A percentile compares a stretch with the other conserved stretches of the same genome.
These are phyloP conservation scores for Bombycilla garrulus DNA, from an alignment of 2,113 vertebrate genomes.

Conservation along the genomic window DNA sequence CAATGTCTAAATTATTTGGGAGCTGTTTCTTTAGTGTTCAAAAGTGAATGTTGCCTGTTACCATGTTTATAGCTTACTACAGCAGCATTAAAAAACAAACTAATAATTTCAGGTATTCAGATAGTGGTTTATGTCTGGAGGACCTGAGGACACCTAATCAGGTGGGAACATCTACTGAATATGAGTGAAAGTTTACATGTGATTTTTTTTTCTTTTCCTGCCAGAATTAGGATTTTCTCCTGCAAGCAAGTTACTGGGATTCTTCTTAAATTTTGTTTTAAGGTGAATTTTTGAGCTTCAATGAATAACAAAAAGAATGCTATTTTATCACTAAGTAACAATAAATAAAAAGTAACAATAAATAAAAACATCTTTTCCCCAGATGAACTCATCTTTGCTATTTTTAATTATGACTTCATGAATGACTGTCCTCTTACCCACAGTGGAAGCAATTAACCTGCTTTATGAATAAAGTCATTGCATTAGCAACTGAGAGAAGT, in stretches of 20 bases:
- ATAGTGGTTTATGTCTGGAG: neutral
- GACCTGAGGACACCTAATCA: neutral
- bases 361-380: neutral
- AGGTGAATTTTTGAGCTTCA: neutral
- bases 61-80: neutral
- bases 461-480: neutral
- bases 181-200: neutral
- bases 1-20: neutral
- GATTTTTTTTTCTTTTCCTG: neutral
- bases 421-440: neutral
- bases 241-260: neutral
- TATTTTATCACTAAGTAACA: neutral
- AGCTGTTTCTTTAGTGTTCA: neutral
- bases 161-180: neutral
- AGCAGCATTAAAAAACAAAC: neutral
- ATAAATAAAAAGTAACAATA: neutral
- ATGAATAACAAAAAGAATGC: neutral
- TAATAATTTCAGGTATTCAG: neutral
- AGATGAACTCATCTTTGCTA: neutral
- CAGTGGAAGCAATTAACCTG: neutral
- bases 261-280: neutral
- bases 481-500: neutral
- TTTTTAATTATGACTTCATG: neutral
- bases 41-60: neutral
- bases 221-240: neutral